Evolutionary conservation across 2,113 vertebrate species (phyloP).

Genomic region (Cheilinus undulatus): DNA sequence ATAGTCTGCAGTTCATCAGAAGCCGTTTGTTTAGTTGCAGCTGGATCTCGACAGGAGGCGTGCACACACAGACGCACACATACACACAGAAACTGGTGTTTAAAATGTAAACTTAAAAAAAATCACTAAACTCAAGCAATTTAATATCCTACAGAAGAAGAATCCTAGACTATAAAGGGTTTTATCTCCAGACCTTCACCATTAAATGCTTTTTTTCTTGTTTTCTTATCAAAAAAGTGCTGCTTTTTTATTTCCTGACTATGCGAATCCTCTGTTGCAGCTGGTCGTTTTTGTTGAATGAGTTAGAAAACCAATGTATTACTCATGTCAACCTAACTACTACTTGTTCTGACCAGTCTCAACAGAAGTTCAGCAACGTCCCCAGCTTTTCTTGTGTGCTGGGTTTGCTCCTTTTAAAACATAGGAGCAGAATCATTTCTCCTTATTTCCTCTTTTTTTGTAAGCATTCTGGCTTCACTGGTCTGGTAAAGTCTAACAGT

Average conservation of each 20-base stretch:
- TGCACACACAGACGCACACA: slow-evolving; percentile 40
- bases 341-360: slow-evolving; percentile 78
- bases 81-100: slow-evolving; percentile 54
- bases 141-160: slow-evolving; percentile 61
- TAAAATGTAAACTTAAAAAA: slow-evolving; percentile 74
- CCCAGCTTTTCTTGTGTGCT: slow-evolving; percentile 37
- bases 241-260: slow-evolving; percentile 41
- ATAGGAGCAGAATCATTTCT: slow-evolving; percentile 35
- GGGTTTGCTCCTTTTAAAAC: slow-evolving; percentile 42
- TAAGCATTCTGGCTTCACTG: slow-evolving; percentile 80
- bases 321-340: slow-evolving; percentile 80
- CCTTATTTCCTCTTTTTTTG: slow-evolving; percentile 9
- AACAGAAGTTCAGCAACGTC: slow-evolving; percentile 64
- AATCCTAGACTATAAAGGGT: slow-evolving; percentile 46
- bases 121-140: slow-evolving; percentile 54
- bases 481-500: slow-evolving; percentile 74
- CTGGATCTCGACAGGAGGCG: slow-evolving; percentile 66
- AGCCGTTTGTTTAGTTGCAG: slow-evolving; percentile 66
- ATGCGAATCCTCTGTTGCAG: slow-evolving; percentile 63
- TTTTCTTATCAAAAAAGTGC: slow-evolving; percentile 69
- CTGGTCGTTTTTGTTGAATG: slow-evolving; percentile 70
- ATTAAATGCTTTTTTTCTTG: slow-evolving; percentile 56
- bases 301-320: slow-evolving; percentile 85
- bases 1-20: slow-evolving; percentile 69
- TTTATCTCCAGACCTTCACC: slow-evolving; percentile 79